Evolutionary conservation across 2,797 vertebrate genomes (phyloP).

Genomic region (Chaenodraco wilsoni): DNA sequence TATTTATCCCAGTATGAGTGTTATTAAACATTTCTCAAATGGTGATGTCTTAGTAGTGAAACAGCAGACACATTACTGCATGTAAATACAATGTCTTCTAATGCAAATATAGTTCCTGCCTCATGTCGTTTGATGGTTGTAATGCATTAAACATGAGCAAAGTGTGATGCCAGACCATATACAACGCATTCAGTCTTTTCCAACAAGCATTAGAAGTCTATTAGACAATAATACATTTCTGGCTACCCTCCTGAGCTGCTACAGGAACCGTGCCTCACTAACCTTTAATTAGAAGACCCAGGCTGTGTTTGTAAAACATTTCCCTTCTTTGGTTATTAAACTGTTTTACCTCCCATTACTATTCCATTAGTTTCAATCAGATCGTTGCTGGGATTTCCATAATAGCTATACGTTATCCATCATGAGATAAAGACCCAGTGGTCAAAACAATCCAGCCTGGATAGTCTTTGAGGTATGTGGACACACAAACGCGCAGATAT

Average conservation of each 20-base stretch:
- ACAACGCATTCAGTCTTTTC: slow-evolving; percentile 9
- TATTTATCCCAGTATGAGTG: not conserved
- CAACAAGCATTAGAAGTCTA: slow-evolving; percentile 7
- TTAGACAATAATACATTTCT: slow-evolving; percentile 13
- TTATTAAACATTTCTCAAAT: slow-evolving; percentile 17
- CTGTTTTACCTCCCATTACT: slow-evolving; percentile 50
- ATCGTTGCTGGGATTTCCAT: slow-evolving; percentile 44
- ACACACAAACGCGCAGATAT: slow-evolving; percentile 27
- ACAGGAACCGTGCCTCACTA: slow-evolving; percentile 3
- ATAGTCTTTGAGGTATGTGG: slow-evolving; percentile 34
- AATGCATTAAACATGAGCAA: not conserved
- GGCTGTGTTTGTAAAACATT: slow-evolving; percentile 38
- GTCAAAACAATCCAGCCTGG: slow-evolving; percentile 48
- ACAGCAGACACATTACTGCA: not conserved
- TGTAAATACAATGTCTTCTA: not conserved
- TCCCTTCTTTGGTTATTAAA: slow-evolving; percentile 39
- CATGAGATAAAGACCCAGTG: slow-evolving; percentile 39
- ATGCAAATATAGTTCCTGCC: not conserved
- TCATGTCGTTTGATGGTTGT: not conserved
- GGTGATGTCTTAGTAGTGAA: slow-evolving; percentile 1
- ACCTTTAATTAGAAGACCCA: slow-evolving; percentile 35
- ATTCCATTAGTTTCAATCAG: slow-evolving; percentile 48
- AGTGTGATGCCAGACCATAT: not conserved
- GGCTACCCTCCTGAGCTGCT: not conserved
- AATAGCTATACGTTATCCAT: slow-evolving; percentile 46